Evolutionary conservation across 35 echinoderm and acorn worm genomes (phyloP), one percentile per base, ranked within the genome.

Genomic region (Apostichopus japonicus): DNA sequence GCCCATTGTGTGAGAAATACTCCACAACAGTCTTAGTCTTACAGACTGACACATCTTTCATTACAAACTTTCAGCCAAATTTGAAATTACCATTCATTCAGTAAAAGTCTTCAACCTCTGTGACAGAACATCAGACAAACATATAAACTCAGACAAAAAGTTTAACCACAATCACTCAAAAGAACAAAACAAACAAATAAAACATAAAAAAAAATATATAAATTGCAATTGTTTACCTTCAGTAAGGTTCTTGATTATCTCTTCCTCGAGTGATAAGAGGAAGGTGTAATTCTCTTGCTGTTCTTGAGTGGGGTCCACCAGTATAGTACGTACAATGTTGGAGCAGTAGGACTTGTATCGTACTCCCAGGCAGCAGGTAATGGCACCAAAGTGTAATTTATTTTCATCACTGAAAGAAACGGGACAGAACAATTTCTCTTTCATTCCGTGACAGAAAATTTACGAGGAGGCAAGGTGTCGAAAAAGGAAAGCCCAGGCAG

Each of bases 261-360:
- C 91, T 80, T 98, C 97, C 70, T 98, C 97, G 0, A 98, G 73
- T 13, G 90, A 88, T 24, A 96, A 82, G 8, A 98, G 93, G 76
- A 98, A 92, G 22, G 95, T 95, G 84, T 98, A 98, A 10, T 83
- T 93, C 22, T 94, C 78, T 75, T 98, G 97, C 70, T 98, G 97
- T 94, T 98, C 91, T 24, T 98, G 90, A 1, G 93, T 94, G 13
- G 97, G 97, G 55, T 98, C 97, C 63, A 98, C 97, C 72, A 98
- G 87, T 89, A 98, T 94, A 11, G 97, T 98, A 13, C 97, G 93
- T 15, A 98, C 97, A 5, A 98, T 92, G 84, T 98, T 98, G 56
- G 97, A 98, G 72, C 97, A 98, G 91, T 98, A 98, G 7, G 97
- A 98, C 77, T 98, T 98, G 87, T 98, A 98, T 1, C 97, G 90